Evolutionary conservation across 2,888 invertebrate genomes (phyloP).

Genomic region (Andrena trimmerana): DNA sequence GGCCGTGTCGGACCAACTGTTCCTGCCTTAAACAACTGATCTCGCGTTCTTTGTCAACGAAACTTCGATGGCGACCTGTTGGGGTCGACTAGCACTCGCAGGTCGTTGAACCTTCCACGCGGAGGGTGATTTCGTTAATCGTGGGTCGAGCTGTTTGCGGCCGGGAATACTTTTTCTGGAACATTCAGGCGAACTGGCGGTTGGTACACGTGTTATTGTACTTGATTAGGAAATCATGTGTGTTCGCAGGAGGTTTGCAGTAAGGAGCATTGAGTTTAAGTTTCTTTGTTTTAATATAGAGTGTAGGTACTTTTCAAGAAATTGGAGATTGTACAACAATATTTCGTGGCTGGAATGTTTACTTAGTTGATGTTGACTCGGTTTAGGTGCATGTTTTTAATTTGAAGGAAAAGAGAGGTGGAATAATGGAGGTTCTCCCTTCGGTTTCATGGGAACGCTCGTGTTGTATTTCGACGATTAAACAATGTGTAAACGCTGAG

Average conservation of each 20-base stretch:
- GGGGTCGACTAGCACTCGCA: not conserved
- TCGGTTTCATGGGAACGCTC: constrained; percentile 12
- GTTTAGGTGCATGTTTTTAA: not conserved
- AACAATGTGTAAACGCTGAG: constrained; percentile 37
- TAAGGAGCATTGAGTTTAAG: no score
- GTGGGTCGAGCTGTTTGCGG: no score
- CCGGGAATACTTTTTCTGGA: no score
- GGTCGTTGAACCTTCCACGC: constrained; percentile 22
- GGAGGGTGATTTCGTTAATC: not conserved
- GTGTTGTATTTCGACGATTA: constrained; percentile 29
- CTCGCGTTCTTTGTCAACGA: constrained; percentile 27
- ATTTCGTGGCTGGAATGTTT: no score
- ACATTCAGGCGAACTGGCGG: no score
- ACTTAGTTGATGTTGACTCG: no score
- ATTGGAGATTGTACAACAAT: no score
- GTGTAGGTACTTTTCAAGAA: no score
- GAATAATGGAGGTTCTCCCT: constrained; percentile 7
- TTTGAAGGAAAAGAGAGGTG: not conserved
- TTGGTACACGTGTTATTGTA: no score
- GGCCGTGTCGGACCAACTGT: constrained; percentile 18
- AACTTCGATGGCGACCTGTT: constrained; percentile 12
- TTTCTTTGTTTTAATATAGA: no score
- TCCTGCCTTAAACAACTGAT: constrained; percentile 18
- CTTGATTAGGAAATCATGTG: no score
- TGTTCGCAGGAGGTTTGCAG: no score